Evolutionary conservation across 2,113 vertebrate species (phyloP).

Genomic region (Dunckerocampus dactyliophorus): DNA sequence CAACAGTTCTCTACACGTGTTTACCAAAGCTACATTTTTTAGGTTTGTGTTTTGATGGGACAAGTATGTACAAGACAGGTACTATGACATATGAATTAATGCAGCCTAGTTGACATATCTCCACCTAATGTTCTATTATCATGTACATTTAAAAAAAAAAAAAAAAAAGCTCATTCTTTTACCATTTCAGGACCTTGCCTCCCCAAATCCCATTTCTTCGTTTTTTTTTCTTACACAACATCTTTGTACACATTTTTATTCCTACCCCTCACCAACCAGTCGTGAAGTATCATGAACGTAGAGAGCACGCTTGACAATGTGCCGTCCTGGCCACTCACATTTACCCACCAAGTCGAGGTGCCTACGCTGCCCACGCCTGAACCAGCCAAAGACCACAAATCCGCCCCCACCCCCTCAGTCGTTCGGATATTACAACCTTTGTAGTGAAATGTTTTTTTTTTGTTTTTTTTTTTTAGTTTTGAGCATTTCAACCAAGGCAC

Average conservation of each 20-base stretch:
- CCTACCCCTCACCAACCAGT: background rate
- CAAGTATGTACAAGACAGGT: slow-evolving; percentile 67
- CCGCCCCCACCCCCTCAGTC: slow-evolving; percentile 9
- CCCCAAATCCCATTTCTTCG: slow-evolving; percentile 26
- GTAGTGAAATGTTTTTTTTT: slow-evolving; percentile 4
- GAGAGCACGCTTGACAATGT: background rate
- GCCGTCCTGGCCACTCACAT: background rate
- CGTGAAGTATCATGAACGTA: no score
- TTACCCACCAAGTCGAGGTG: background rate
- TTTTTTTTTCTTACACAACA: background rate
- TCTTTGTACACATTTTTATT: background rate
- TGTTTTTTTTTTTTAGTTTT: no score
- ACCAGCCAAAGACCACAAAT: slow-evolving; percentile 56
- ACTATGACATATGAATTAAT: slow-evolving; percentile 67
- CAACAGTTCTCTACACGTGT: slow-evolving; percentile 73
- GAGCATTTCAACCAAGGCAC: no score
- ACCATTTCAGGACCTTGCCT: slow-evolving; percentile 46
- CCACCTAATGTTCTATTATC: slow-evolving; percentile 56
- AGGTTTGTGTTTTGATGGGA: slow-evolving; percentile 67
- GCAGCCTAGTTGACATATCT: slow-evolving; percentile 67
- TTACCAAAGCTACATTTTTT: slow-evolving; percentile 88
- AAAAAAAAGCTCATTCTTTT: no score
- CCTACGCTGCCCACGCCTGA: slow-evolving; percentile 22
- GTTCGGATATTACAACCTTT: background rate
- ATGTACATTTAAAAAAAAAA: no score